Evolutionary conservation across 2,888 invertebrate genomes (phyloP), one percentile per base, ranked within the genome.

Genomic region (Norana najaformis): DNA sequence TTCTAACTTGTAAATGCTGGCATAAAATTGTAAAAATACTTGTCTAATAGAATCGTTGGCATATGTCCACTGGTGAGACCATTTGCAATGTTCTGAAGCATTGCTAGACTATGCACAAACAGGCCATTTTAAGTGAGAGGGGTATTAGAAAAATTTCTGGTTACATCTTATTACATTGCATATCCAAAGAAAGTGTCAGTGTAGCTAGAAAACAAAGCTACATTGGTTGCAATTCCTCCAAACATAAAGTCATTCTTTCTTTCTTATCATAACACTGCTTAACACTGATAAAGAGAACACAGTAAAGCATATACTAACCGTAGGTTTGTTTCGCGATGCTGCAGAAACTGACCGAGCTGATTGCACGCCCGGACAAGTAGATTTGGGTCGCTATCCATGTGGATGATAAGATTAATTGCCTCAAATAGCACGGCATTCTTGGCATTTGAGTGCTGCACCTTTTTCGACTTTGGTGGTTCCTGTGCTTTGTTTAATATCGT

Each of bases 401-500:
- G 99, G 94, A 99, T 99, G 93, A 99, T 99, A 93, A 99, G 96
- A 96, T 99, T 99, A 94, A 99, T 99, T 88, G 99, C 99, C 96
- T 99, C 99, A 96, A 99, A 99, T 36, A 99, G 96, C 39, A 99
- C 99, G 89, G 99, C 99, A 96, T 99, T 99, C 95, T 99, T 99
- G 91, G 99, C 99, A 96, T 99, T 99, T 89, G 99, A 99, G 95
- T 99, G 99, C 96, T 99, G 99, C 41, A 99, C 99, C 96, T 99
- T 99, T 96, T 99, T 99, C 89, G 99, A 99, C 95, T 95, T 95
- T 41, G 99, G 99, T 92, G 99, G 99, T 95, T 99, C 99, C 95
- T 99, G 99, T 36, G 99, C 99, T 96, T 99, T 99, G 95, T 99
- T 99, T 93, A 99, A 96, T 94, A 99, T 99, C 35, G 98, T 98